Conservation (phyloP, 2,888 invertebrate genomes). For the Erebia epiphron region DNA sequence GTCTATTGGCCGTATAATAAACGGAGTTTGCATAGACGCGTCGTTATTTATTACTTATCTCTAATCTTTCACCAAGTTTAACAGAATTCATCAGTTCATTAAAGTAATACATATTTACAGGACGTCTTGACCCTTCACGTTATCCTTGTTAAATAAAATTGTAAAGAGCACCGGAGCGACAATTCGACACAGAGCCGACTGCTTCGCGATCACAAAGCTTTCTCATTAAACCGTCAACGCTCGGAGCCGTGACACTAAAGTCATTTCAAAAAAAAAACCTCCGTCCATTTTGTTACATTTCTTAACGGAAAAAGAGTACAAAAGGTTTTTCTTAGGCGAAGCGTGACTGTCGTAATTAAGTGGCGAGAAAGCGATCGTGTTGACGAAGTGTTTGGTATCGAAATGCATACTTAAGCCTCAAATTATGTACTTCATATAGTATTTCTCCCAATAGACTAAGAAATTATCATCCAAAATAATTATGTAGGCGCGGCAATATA, state of each 20-base stretch:
- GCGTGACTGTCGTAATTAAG: conserved; percentile 81
- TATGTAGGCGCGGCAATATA: background rate
- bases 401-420: conserved; percentile 25
- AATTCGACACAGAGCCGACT: conserved; percentile 77
- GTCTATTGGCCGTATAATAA: no score
- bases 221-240: conserved; percentile 80
- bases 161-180: conserved; percentile 62
- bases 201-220: conserved; percentile 75
- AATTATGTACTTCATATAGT: conserved; percentile 11
- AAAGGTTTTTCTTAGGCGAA: conserved; percentile 78
- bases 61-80: background rate
- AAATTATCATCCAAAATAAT: conserved; percentile 9
- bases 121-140: conserved; percentile 47
- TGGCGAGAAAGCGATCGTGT: conserved; percentile 62
- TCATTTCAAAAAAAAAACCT: conserved; percentile 72
- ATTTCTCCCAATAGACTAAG: background rate
- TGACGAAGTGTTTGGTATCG: conserved; percentile 39
- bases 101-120: conserved; percentile 29
- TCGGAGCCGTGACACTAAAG: conserved; percentile 76
- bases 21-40: no score
- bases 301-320: conserved; percentile 77
- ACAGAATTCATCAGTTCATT: conserved; percentile 3
- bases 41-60: no score
- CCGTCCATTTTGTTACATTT: conserved; percentile 75
- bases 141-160: conserved; percentile 68